Percentiles rank a stretch among this genome's conserved stretches.
These are phyloP conservation scores for Pteronotus mesoamericanus DNA, from an alignment of 2,797 vertebrate genomes.

Conservation along the genomic window DNA sequence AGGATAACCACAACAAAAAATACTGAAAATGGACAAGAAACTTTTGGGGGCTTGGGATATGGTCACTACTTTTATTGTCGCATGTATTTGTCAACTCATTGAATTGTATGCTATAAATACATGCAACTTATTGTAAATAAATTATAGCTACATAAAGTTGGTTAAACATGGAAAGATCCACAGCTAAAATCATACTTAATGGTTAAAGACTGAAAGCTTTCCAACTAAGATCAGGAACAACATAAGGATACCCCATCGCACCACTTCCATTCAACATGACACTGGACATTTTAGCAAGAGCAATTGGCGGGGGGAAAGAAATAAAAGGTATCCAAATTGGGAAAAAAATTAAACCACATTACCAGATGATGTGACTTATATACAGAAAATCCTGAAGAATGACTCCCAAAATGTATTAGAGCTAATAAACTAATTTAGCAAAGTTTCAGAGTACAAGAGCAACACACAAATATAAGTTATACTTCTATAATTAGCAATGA, in stretches of 20 bases:
- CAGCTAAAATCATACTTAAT: not conserved
- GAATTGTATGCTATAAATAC: not conserved
- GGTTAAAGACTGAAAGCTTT: not conserved
- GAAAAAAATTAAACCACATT: too few relatives aligned
- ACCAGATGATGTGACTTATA: too few relatives aligned
- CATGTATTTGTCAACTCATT: not conserved
- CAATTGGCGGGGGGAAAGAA: not conserved
- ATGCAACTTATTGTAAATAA: not conserved
- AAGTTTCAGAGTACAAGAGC: too few relatives aligned
- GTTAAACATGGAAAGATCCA: not conserved
- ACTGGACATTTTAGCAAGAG: not conserved
- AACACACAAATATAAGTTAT: too few relatives aligned
- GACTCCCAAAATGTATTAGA: too few relatives aligned
- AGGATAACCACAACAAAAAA: not conserved
- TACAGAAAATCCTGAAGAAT: too few relatives aligned
- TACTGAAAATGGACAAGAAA: not conserved
- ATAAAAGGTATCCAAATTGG: not conserved
- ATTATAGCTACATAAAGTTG: not conserved
- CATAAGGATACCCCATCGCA: not conserved
- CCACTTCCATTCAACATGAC: not conserved
- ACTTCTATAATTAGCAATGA: too few relatives aligned
- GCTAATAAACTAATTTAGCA: too few relatives aligned
- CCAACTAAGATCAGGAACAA: not conserved
- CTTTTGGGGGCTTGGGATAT: not conserved
- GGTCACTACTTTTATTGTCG: not conserved